Percentiles rank a stretch among this genome's conserved stretches.
Evolutionary conservation across 2,888 invertebrate species (phyloP).

Genomic region (Periphyllus acericola): DNA sequence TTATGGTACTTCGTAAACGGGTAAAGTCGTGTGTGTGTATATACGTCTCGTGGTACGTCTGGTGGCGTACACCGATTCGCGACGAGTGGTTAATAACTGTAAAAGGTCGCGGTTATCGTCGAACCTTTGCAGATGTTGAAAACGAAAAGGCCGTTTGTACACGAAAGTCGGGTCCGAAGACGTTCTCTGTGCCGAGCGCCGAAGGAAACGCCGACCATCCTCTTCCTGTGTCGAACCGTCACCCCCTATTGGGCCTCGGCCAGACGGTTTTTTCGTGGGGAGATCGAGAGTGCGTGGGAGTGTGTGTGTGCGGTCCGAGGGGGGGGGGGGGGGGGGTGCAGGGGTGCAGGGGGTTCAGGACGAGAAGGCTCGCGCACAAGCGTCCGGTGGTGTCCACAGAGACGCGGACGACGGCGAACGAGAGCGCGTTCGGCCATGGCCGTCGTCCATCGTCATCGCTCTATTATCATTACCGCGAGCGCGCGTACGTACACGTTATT

Average conservation of each 20-base stretch:
- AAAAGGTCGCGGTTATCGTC: too few species aligned
- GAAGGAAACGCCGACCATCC: too few species aligned
- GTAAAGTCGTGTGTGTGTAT: too few species aligned
- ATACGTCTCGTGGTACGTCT: too few species aligned
- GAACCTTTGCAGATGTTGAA: too few species aligned
- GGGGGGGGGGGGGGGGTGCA: background rate
- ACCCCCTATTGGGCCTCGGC: background rate
- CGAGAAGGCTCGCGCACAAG: background rate
- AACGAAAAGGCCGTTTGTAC: too few species aligned
- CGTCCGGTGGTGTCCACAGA: background rate
- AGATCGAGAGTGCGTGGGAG: background rate
- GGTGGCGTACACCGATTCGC: too few species aligned
- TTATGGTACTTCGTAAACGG: too few species aligned
- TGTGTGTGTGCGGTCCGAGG: background rate
- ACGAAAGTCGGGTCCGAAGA: too few species aligned
- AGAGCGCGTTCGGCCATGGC: background rate
- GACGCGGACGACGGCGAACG: background rate
- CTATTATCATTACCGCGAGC: background rate
- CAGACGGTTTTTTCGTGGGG: constrained; percentile 1
- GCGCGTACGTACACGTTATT: background rate
- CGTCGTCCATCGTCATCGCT: background rate
- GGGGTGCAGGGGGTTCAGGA: background rate
- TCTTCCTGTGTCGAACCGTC: too few species aligned
- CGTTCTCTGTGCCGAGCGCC: too few species aligned
- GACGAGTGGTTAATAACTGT: too few species aligned